phyloP scores from a whole-genome alignment of 1,140 invertebrate species.

The Rhizoglyphus robini region DNA sequence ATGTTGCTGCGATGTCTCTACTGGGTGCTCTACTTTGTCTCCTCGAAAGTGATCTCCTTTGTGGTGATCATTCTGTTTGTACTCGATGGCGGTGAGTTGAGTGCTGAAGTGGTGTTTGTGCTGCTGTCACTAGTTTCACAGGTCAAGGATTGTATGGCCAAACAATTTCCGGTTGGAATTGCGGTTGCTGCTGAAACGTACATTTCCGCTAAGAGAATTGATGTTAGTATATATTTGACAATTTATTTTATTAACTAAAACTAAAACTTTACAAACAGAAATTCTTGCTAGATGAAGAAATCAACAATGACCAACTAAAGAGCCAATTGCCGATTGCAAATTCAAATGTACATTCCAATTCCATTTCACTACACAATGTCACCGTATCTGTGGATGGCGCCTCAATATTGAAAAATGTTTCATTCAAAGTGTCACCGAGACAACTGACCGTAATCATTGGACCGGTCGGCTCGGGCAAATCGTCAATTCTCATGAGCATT shows the following conservation, averaged over 20 bases:
- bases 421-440: constrained; percentile 46
- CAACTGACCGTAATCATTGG: constrained; percentile 57
- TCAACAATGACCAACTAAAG: no score
- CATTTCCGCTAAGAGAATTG: constrained; percentile 49
- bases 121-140: constrained; percentile 54
- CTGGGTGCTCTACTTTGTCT: constrained; percentile 32
- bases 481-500: no score
- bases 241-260: background rate
- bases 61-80: constrained; percentile 54
- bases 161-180: constrained; percentile 57
- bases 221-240: no score
- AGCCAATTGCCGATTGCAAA: no score
- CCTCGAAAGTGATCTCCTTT: constrained; percentile 54
- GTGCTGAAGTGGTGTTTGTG: constrained; percentile 47
- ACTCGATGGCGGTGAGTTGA: constrained; percentile 47
- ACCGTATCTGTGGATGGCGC: no score
- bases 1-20: constrained; percentile 54
- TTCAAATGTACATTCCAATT: background rate
- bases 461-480: constrained; percentile 57
- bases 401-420: constrained; percentile 41
- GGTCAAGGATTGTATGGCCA: constrained; percentile 49
- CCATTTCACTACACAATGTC: no score
- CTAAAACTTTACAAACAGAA: constrained; percentile 41
- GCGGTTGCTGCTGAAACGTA: constrained; percentile 37
- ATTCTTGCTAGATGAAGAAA: constrained; percentile 52